Conservation (phyloP, 2,888 invertebrate species). For the Cremastinae sp. region DNA sequence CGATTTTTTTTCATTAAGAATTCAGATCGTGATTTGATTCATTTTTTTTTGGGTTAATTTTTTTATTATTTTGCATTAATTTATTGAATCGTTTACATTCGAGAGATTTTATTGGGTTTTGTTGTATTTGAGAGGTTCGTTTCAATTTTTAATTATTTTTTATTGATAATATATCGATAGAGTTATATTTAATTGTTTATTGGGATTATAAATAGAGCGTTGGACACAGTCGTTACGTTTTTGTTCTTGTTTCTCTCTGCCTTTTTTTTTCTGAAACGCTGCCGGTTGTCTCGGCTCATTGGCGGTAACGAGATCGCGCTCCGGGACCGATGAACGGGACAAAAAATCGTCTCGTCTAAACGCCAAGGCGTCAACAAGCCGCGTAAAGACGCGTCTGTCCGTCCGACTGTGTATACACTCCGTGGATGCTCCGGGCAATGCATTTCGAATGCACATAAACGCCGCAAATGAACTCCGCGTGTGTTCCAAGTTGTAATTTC, state of each 20-base stretch:
- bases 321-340: slow-evolving; percentile 32
- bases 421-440: slow-evolving; percentile 29
- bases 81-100: too few relatives aligned
- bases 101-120: too few relatives aligned
- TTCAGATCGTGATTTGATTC: too few relatives aligned
- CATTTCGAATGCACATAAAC: slow-evolving; percentile 44
- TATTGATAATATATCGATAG: too few relatives aligned
- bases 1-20: too few relatives aligned
- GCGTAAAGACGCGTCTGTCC: slow-evolving; percentile 50
- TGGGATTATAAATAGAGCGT: too few relatives aligned
- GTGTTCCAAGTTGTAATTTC: slow-evolving; percentile 25
- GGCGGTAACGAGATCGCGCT: slow-evolving; percentile 57
- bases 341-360: slow-evolving; percentile 64
- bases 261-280: slow-evolving; percentile 29
- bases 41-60: too few relatives aligned
- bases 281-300: slow-evolving; percentile 42
- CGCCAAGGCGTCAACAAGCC: slow-evolving; percentile 58
- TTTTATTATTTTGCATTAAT: too few relatives aligned
- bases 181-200: too few relatives aligned
- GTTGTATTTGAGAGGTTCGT: too few relatives aligned
- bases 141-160: too few relatives aligned
- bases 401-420: slow-evolving; percentile 29
- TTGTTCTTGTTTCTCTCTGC: slow-evolving; percentile 9
- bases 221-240: slow-evolving; percentile 21
- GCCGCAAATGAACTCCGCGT: slow-evolving; percentile 50